Evolutionary conservation across 2,113 vertebrate genomes (phyloP).

Genomic region (Oncorhynchus clarkii): DNA sequence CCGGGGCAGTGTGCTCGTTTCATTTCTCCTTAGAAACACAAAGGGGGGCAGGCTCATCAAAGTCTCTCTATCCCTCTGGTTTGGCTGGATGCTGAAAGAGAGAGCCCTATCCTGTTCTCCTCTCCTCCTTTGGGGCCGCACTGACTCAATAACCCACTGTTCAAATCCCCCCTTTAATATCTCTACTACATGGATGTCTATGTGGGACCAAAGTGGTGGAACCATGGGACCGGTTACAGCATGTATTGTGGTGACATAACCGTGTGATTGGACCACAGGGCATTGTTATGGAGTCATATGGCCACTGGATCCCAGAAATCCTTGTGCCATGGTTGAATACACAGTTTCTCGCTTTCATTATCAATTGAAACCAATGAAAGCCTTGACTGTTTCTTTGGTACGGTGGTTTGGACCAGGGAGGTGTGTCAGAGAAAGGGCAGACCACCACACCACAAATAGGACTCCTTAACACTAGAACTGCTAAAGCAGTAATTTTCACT

Average conservation of each 20-base stretch:
- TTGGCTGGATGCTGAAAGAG: background rate
- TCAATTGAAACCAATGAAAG: background rate
- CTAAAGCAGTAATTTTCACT: no score
- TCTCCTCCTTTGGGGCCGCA: background rate
- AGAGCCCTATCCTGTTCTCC: background rate
- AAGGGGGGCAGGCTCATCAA: constrained; percentile 1
- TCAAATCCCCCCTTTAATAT: background rate
- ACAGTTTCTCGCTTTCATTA: background rate
- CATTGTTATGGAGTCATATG: background rate
- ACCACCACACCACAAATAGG: no score
- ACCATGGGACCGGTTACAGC: background rate
- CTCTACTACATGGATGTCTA: background rate
- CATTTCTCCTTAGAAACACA: background rate
- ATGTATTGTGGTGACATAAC: background rate
- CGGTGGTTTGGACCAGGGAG: no score
- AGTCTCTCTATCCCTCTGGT: background rate
- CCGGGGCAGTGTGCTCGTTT: background rate
- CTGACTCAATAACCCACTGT: background rate
- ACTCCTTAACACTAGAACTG: no score
- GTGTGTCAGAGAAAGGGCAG: no score
- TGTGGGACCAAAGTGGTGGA: background rate
- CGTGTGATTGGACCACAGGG: background rate
- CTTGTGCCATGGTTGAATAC: background rate
- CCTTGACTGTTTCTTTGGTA: no score
- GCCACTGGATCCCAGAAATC: background rate